These are phyloP conservation scores for Dilophus febrilis DNA, from an alignment of 2,888 invertebrate species.

Conservation along the genomic window DNA sequence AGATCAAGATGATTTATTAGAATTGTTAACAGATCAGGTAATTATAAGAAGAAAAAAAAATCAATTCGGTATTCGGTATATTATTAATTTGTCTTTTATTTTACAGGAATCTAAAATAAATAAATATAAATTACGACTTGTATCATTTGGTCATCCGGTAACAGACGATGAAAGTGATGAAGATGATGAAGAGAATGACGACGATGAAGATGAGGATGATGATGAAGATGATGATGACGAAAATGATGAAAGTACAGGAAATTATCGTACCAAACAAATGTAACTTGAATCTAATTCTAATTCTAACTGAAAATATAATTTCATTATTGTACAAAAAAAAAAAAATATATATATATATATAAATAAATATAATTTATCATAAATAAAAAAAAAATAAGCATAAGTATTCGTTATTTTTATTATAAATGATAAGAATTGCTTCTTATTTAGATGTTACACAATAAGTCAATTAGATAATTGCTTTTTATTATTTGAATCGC, in stretches of 20 bases:
- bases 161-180: conserved; percentile 32
- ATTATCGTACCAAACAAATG: too few species aligned
- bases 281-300: too few species aligned
- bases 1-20: conserved; percentile 87
- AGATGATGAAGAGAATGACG: conserved; percentile 17
- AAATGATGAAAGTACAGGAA: neutral
- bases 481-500: too few species aligned
- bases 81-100: neutral
- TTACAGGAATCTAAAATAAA: conserved; percentile 40
- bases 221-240: conserved; percentile 12
- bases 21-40: conserved; percentile 76
- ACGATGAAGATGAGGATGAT: conserved; percentile 30
- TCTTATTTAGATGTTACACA: too few species aligned
- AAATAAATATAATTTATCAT: too few species aligned
- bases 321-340: too few species aligned
- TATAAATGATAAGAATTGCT: too few species aligned
- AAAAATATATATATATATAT: too few species aligned
- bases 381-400: too few species aligned
- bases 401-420: too few species aligned
- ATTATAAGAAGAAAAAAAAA: neutral
- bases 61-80: neutral
- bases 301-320: too few species aligned
- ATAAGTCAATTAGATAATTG: too few species aligned
- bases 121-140: conserved; percentile 41
- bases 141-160: conserved; percentile 29